phyloP scores from a whole-genome alignment of 2,797 vertebrate genomes.

The Takifugu rubripes region DNA sequence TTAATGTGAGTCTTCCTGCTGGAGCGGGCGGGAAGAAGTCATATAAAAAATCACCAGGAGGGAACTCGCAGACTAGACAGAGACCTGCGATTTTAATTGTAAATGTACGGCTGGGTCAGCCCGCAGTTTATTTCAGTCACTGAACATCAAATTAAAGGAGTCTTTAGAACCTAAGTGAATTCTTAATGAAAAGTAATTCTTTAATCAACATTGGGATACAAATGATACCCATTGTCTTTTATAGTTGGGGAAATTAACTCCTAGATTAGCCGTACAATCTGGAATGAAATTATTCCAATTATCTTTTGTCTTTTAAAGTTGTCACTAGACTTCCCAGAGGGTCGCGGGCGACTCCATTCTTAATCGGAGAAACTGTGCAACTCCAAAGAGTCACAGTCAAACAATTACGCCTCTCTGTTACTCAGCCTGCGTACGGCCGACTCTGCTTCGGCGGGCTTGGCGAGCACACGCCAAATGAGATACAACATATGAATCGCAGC shows the following conservation, averaged over 20 bases:
- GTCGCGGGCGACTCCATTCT: slow-evolving; percentile 68
- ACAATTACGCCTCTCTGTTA: slow-evolving; percentile 77
- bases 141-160: slow-evolving; percentile 97
- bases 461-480: slow-evolving; percentile 73
- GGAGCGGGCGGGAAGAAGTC: slow-evolving; percentile 67
- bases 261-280: slow-evolving; percentile 86
- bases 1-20: slow-evolving; percentile 86
- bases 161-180: slow-evolving; percentile 94
- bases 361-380: slow-evolving; percentile 78
- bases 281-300: slow-evolving; percentile 83
- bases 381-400: slow-evolving; percentile 77
- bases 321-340: slow-evolving; percentile 77
- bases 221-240: slow-evolving; percentile 90
- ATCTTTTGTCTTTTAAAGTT: slow-evolving; percentile 80
- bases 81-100: slow-evolving; percentile 83
- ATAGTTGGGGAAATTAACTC: slow-evolving; percentile 89
- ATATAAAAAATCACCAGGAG: slow-evolving; percentile 71
- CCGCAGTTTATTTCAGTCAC: slow-evolving; percentile 89
- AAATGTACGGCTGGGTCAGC: slow-evolving; percentile 86
- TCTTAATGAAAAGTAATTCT: slow-evolving; percentile 99
- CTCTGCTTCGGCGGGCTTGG: slow-evolving; percentile 66
- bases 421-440: slow-evolving; percentile 73
- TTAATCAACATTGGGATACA: slow-evolving; percentile 98
- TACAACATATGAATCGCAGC: slow-evolving; percentile 68
- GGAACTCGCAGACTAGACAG: slow-evolving; percentile 61